Evolutionary conservation across 2,888 invertebrate genomes (phyloP), one percentile per base, ranked within the genome.

Genomic region (Galerucella nymphaeae): DNA sequence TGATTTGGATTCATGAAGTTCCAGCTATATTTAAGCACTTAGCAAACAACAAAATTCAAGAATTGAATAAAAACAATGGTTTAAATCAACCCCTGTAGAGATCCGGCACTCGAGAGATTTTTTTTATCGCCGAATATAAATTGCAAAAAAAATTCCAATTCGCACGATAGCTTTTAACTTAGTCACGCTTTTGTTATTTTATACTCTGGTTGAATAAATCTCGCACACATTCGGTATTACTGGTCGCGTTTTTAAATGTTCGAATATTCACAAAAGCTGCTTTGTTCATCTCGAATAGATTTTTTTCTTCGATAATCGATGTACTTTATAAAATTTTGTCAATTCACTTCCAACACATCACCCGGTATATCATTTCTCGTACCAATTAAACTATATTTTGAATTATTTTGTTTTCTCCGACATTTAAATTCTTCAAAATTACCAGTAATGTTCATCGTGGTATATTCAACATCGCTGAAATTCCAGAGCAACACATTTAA

Each of bases 151-250:
- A 58, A 58, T 58, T 23, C 23, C 14, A 58, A 58, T 58, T 58
- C 20, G 20, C 55, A 55, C 20, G 55, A 55, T 55, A 55, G 58
- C 58, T 59, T 59, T 59, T 59, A 59, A 30, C 55, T 55, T 55
- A 55, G 55, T 55, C 55, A 59, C 58, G 58, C 58, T 59, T 59
- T 38, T 59, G 58, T 59, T 59, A 59, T 59, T 59, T 59, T 59
- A 59, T 59, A 59, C 58, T 13, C 58, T 59, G 58, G 58, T 59
- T 59, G 58, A 59, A 59, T 59, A 59, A 59, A 59, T 59, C 30
- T 59, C 58, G 58, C 30, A 30, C 58, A 30, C 58, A 38, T 59
- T 59, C 23, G 58, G 20, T 59, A 30, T 59, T 59, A 38, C 38
- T 30, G 20, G 58, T 13, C 30, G n/a, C 58, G 58, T 30, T 59